Evolutionary conservation across 2,888 invertebrate species (phyloP), one percentile per base, ranked within the genome.

Genomic region (Sclerodermus sp.): DNA sequence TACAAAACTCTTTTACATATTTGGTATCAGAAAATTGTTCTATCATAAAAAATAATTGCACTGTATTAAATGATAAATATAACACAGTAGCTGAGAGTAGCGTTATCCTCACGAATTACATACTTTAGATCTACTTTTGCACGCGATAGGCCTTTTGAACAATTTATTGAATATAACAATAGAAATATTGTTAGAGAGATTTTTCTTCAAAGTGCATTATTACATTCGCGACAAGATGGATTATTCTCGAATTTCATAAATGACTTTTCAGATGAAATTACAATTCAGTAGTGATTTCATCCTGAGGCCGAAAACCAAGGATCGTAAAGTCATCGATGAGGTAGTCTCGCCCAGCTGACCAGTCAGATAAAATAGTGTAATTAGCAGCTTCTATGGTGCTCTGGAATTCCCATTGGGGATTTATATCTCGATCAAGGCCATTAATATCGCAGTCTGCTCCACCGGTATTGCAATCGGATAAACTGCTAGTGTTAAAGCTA

Each of bases 271-370:
- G 41, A 56, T 51, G 46, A n/a, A 9, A 13, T 80, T 81, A 91
- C 78, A 91, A 84, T 82, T 91, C 91, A 68, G 91, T 91, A 69
- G 91, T 91, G 66, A 91, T 89, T 81, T 92, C 91, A 79, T 92
- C 92, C 80, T 92, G 92, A 42, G 92, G 92, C 68, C 92, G 83
- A 77, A 90, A 89, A 50, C 91, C 90, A 77, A 92, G 84, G 73
- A 90, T 89, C 67, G 88, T 88, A 72, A 90, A 88, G 78, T 91
- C 91, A 69, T 91, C 91, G 46, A 78, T 74, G 51, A 76, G 67
- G 53, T 73, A 73, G 57, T 78, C 72, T 48, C 73, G 60, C 43
- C 70, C 71, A 6, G 77, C 76, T 31, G 76, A 72, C 76, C 78
- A 79, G 47, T 79, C 79, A 1, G 78, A 73, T 17, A 79, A 58